Evolutionary conservation across 2,797 vertebrate genomes (phyloP).

Genomic region (Sebastiscus albofasciatus): DNA sequence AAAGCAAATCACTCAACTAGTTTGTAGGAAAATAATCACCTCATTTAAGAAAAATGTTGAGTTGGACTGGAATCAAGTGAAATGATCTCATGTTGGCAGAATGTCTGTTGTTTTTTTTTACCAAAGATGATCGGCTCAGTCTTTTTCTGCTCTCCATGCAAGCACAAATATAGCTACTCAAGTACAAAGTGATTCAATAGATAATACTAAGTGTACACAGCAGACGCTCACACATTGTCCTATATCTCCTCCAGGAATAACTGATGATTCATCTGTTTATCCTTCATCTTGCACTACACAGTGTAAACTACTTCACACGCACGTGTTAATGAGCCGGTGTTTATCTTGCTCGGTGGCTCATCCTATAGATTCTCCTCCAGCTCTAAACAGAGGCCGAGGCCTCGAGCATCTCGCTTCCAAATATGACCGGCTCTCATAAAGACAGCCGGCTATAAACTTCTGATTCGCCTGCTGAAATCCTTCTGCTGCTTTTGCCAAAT

Average conservation of each 20-base stretch:
- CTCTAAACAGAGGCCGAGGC: slow-evolving; percentile 24
- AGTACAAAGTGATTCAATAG: neutral
- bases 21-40: slow-evolving; percentile 13
- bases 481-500: neutral
- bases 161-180: slow-evolving; percentile 14
- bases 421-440: slow-evolving; percentile 34
- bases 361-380: slow-evolving; percentile 16
- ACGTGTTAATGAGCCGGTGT: slow-evolving; percentile 17
- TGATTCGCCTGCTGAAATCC: neutral
- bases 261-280: slow-evolving; percentile 23
- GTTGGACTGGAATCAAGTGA: slow-evolving; percentile 11
- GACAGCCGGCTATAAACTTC: neutral
- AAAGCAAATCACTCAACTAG: slow-evolving; percentile 21
- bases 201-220: neutral
- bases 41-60: slow-evolving; percentile 34
- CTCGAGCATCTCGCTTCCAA: slow-evolving; percentile 11
- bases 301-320: slow-evolving; percentile 3
- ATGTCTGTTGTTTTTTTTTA: slow-evolving; percentile 18
- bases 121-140: neutral
- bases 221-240: neutral
- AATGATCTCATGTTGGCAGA: slow-evolving; percentile 46
- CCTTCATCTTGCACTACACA: neutral
- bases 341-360: slow-evolving; percentile 26
- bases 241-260: neutral
- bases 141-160: slow-evolving; percentile 1